Percentiles rank a stretch among this genome's conserved stretches.
phyloP scores from a whole-genome alignment of 2,797 vertebrate species.

The Sebastes diploproa region DNA sequence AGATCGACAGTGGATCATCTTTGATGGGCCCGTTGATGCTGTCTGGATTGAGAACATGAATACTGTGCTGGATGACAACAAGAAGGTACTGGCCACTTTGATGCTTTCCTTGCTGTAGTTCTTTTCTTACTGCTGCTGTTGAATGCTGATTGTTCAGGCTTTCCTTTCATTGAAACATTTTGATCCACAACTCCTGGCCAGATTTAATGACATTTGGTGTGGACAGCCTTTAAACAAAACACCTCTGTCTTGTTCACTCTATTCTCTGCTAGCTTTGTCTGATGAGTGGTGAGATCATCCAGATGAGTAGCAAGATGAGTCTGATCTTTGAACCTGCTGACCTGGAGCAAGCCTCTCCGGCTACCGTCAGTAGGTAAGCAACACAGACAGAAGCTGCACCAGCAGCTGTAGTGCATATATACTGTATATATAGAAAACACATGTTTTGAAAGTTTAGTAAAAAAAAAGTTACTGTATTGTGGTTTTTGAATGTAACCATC shows the following conservation, averaged over 20 bases:
- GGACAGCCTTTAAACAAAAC: no score
- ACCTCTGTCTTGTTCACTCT: background rate
- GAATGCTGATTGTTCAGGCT: background rate
- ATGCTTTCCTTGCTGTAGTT: background rate
- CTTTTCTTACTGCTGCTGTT: background rate
- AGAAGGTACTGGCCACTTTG: conserved; percentile 84
- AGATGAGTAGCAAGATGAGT: conserved; percentile 96
- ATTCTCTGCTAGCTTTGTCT: conserved; percentile 87
- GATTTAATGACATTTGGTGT: background rate
- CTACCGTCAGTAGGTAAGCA: conserved; percentile 93
- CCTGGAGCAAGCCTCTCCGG: conserved; percentile 93
- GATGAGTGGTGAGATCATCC: conserved; percentile 98
- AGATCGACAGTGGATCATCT: conserved; percentile 92
- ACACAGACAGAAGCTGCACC: background rate
- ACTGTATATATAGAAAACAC: background rate
- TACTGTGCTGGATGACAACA: conserved; percentile 95
- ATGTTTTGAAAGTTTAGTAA: background rate
- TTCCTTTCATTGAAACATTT: background rate
- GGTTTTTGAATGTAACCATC: conserved; percentile 3
- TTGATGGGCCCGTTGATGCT: conserved; percentile 95
- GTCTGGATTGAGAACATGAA: conserved; percentile 99
- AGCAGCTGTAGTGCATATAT: background rate
- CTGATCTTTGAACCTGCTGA: conserved; percentile 94
- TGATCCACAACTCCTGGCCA: background rate
- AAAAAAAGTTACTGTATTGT: background rate